Base-by-base conservation (phyloP, 2,113 vertebrate species). In the Python bivittatus region DNA sequence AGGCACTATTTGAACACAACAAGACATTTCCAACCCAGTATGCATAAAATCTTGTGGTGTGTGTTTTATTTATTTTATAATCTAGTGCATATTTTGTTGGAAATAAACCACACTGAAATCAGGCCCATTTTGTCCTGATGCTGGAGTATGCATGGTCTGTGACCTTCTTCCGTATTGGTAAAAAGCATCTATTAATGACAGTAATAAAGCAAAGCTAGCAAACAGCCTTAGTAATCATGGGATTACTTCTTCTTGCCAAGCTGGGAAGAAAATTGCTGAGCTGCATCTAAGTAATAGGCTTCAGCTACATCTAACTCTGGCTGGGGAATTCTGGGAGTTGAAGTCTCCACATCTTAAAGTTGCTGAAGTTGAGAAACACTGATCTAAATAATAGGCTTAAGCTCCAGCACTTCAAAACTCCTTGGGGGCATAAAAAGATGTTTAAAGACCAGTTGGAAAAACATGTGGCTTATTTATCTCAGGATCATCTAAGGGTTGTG, bases 141-240 rank as follows among this genome's bases (percentile, higher is more conserved):
- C 33, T 44, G 12, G 17, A 53, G 42, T 27, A 83, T 25, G 53
- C 53, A 79, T 56, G 58, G 6, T 53, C 3, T 23, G 91, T 0
- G 0, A 86, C 52, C 89, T 0, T 11, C 1, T 0, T 94, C 90
- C 61, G 88, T 13, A 72, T 6, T 94, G 0, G 0, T 88, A 44
- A 92, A 92, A 91, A 2, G 89, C 84, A 93, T 86, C 52, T 94
- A 91, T 84, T 90, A 94, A 57, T 23, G 90, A 64, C 0, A 72
- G 61, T 94, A 29, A 27, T 13, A n/a, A 92, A 88, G 27, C 0
- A 0, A 0, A 86, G 54, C 0, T 60, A 23, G 27, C 29, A 57
- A 64, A n/a, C 88, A 33, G 33, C n/a, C 0, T 1, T 0, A 84
- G 83, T 25, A 92, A 8, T 12, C 20, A 1, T 0, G 52, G 92